Conservation (phyloP, 2,797 vertebrate genomes). For the Halcyon chelicuti region DNA sequence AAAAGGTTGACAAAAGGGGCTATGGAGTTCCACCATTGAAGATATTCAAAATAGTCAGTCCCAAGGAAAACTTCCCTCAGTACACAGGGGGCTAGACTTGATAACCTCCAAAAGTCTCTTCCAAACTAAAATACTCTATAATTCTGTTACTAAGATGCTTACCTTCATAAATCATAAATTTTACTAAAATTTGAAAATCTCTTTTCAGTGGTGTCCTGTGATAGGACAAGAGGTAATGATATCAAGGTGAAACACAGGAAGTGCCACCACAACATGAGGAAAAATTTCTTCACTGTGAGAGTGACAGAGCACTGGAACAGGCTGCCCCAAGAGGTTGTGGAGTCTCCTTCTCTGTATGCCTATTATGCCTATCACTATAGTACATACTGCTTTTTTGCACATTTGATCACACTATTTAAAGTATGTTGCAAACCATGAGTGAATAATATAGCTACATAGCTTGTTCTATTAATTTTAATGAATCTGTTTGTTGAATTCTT, state of each 20-base stretch:
- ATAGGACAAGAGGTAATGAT: too few species aligned
- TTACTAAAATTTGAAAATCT: conserved; percentile 30
- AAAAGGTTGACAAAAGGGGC: background rate
- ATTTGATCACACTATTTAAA: background rate
- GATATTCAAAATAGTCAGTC: background rate
- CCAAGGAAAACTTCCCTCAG: background rate
- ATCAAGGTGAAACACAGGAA: too few species aligned
- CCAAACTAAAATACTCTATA: background rate
- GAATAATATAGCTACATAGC: background rate
- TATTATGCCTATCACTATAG: background rate
- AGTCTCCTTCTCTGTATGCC: background rate
- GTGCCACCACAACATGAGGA: too few species aligned
- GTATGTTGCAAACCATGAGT: background rate
- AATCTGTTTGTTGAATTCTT: background rate
- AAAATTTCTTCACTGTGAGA: too few species aligned
- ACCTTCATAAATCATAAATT: conserved; percentile 38
- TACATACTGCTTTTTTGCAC: background rate
- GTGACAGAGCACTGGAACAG: too few species aligned
- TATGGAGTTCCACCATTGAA: background rate
- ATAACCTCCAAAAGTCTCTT: background rate
- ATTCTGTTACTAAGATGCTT: conserved; percentile 7
- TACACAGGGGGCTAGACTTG: background rate
- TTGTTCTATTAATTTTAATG: background rate
- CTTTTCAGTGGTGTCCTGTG: too few species aligned
- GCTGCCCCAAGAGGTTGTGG: too few species aligned